phyloP scores from a whole-genome alignment of 1,140 invertebrate genomes.

The Brachionus plicatilis region DNA sequence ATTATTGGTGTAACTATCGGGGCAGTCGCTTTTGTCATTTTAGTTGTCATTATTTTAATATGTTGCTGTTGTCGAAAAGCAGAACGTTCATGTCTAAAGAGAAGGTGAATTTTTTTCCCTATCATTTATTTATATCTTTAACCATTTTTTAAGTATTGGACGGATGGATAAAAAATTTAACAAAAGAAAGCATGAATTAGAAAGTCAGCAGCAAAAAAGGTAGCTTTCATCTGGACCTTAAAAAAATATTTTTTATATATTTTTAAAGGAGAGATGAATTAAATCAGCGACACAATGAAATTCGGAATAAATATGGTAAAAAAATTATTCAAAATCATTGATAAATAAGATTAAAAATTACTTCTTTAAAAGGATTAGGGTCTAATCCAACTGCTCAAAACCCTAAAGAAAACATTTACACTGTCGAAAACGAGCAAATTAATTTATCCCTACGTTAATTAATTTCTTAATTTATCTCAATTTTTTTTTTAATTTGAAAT shows the following conservation, averaged over 20 bases:
- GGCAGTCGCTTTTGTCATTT: neutral
- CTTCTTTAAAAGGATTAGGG: neutral
- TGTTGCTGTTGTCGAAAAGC: slow-evolving; percentile 33
- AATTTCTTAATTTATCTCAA: too few relatives aligned
- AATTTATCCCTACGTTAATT: neutral
- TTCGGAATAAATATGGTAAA: slow-evolving; percentile 38
- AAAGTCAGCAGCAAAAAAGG: slow-evolving; percentile 17
- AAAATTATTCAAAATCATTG: neutral
- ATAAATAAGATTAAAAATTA: neutral
- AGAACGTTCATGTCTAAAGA: slow-evolving; percentile 14
- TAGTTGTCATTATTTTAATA: slow-evolving; percentile 11
- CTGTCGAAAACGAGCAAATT: slow-evolving; percentile 25
- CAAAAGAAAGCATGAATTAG: neutral
- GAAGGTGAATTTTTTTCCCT: neutral
- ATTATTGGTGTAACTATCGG: slow-evolving; percentile 18
- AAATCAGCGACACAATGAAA: slow-evolving; percentile 22
- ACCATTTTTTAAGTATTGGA: neutral
- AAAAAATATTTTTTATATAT: neutral
- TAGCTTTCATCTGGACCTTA: neutral
- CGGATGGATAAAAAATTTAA: slow-evolving; percentile 17
- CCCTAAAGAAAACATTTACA: slow-evolving; percentile 11
- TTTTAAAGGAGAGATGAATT: slow-evolving; percentile 12
- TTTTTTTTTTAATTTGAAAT: neutral
- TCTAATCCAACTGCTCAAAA: neutral
- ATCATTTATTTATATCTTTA: neutral